Percentiles rank a stretch among this genome's conserved stretches.
Conservation (phyloP, 2,888 invertebrate species). For the Protodeltote pygarga region DNA sequence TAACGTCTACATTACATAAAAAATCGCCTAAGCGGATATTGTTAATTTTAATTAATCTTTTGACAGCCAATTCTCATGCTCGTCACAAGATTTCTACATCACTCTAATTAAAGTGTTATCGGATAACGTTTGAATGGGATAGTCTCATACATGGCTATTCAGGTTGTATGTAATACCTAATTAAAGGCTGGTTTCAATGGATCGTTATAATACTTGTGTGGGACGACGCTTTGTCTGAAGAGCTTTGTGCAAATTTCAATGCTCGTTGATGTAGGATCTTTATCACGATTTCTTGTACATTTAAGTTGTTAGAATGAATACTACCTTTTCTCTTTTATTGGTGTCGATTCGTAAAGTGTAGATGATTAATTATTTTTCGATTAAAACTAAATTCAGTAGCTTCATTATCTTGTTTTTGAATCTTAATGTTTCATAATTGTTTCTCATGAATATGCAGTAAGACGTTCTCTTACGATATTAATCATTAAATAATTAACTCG, state of each 20-base stretch:
- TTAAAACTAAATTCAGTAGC: conserved; percentile 11
- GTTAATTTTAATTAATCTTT: conserved; percentile 55
- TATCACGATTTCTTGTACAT: conserved; percentile 17
- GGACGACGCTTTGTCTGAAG: conserved; percentile 57
- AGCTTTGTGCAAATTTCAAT: conserved; percentile 48
- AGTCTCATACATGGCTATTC: conserved; percentile 69
- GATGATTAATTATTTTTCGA: conserved; percentile 6
- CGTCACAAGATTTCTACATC: conserved; percentile 54
- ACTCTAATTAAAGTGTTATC: conserved; percentile 74
- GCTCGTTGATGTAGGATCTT: conserved; percentile 24
- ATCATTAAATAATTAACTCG: conserved; percentile 9
- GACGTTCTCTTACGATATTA: conserved; percentile 3
- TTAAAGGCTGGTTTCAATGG: conserved; percentile 74
- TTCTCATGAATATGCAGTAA: conserved; percentile 14
- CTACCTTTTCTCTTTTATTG: conserved; percentile 25
- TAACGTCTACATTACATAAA: too few relatives aligned
- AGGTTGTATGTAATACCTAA: conserved; percentile 70
- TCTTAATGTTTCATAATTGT: conserved; percentile 8
- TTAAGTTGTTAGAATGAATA: conserved; percentile 7
- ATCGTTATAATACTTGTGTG: conserved; percentile 69
- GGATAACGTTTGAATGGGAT: conserved; percentile 74
- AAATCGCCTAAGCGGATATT: conserved; percentile 35
- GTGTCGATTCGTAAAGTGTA: background rate
- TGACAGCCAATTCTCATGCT: conserved; percentile 52
- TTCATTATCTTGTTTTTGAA: too few relatives aligned